Conservation (phyloP, 2,888 invertebrate species). For the Petrophora chlorosata region DNA sequence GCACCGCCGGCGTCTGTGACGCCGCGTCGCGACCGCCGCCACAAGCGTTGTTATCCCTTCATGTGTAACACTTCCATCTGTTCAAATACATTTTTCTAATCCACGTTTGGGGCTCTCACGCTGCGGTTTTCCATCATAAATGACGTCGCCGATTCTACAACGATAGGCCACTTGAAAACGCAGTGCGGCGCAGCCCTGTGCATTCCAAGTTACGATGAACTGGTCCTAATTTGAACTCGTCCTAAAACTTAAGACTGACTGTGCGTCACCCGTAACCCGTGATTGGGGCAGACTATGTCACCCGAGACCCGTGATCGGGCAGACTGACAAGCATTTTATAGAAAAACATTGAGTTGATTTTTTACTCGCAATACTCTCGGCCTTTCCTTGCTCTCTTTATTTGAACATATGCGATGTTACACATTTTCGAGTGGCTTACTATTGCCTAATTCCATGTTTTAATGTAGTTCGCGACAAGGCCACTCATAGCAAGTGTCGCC, state of each 20-base stretch:
- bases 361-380: slow-evolving; percentile 55
- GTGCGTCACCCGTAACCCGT: slow-evolving; percentile 56
- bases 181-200: slow-evolving; percentile 30
- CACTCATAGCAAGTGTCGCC: slow-evolving; percentile 64
- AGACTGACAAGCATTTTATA: slow-evolving; percentile 76
- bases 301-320: slow-evolving; percentile 58
- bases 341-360: slow-evolving; percentile 62
- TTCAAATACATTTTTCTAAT: slow-evolving; percentile 52
- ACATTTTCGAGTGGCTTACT: slow-evolving; percentile 59
- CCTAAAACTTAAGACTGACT: slow-evolving; percentile 68
- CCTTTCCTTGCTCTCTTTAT: slow-evolving; percentile 76
- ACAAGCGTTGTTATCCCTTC: slow-evolving; percentile 51
- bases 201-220: slow-evolving; percentile 41
- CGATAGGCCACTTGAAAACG: slow-evolving; percentile 4
- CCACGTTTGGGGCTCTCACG: slow-evolving; percentile 6
- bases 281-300: slow-evolving; percentile 67
- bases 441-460: slow-evolving; percentile 50
- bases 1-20: slow-evolving; percentile 30
- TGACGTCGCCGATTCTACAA: background rate
- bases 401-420: slow-evolving; percentile 72
- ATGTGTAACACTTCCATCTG: slow-evolving; percentile 75
- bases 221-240: slow-evolving; percentile 44
- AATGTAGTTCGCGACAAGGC: slow-evolving; percentile 43
- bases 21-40: slow-evolving; percentile 28
- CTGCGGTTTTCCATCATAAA: slow-evolving; percentile 19